Evolutionary conservation across 1,140 invertebrate genomes (phyloP).

Genomic region (Dermatophagoides farinae): DNA sequence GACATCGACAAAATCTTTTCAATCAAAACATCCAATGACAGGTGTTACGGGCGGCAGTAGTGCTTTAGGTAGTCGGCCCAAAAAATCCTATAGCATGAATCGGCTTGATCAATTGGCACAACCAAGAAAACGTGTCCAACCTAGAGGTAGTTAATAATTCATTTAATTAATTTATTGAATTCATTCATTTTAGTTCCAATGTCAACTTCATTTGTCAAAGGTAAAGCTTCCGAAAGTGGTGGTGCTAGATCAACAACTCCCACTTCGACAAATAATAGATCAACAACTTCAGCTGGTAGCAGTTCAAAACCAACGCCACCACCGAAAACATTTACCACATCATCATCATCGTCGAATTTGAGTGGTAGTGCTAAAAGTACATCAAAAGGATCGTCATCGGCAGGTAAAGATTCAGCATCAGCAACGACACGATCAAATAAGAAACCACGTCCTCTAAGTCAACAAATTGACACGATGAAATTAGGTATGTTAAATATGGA

Average conservation of each 20-base stretch:
- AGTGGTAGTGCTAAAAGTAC: background rate
- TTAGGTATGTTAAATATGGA: no score
- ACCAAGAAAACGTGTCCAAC: conserved; percentile 32
- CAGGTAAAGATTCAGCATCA: background rate
- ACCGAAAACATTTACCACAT: background rate
- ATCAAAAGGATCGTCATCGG: background rate
- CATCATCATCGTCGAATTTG: no score
- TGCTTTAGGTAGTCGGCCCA: conserved; percentile 9
- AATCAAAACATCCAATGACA: background rate
- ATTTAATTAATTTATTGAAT: background rate
- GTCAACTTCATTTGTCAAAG: background rate
- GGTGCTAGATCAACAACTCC: no score
- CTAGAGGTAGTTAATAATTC: background rate
- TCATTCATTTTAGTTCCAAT: background rate
- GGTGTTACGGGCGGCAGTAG: background rate
- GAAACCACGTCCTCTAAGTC: background rate
- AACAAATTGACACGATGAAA: background rate
- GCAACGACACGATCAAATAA: background rate
- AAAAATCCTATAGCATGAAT: conserved; percentile 66
- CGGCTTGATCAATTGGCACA: conserved; percentile 60
- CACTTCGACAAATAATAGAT: no score
- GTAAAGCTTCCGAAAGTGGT: background rate
- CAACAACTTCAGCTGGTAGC: background rate
- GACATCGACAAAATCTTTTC: conserved; percentile 2
- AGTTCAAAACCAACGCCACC: background rate